Evolutionary conservation across 2,113 vertebrate genomes (phyloP).

Genomic region (Tragelaphus imberbis): DNA sequence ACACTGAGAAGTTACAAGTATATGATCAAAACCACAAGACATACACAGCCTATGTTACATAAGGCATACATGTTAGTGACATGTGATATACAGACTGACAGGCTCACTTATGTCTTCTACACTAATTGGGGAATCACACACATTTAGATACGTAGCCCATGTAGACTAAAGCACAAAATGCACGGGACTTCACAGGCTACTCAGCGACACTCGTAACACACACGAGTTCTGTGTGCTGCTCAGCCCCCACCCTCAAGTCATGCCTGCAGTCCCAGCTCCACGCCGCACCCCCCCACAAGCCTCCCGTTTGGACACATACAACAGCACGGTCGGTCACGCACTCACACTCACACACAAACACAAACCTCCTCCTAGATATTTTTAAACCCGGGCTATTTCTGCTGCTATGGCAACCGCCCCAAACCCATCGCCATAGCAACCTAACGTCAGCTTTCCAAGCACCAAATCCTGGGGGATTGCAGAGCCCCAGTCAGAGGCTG

Average conservation of each 20-base stretch:
- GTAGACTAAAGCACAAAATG: background rate
- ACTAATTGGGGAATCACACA: background rate
- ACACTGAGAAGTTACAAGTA: background rate
- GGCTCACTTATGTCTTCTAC: background rate
- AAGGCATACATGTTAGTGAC: background rate
- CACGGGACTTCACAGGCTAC: background rate
- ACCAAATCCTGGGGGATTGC: conserved; percentile 69
- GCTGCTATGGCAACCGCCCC: conserved; percentile 74
- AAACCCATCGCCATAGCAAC: conserved; percentile 76
- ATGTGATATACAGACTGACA: background rate
- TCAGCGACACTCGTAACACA: background rate
- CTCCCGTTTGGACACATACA: conserved; percentile 56
- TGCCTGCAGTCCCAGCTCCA: background rate
- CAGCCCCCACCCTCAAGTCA: background rate
- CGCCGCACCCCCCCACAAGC: background rate
- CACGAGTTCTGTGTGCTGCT: background rate
- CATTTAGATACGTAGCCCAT: background rate
- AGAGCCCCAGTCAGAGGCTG: conserved; percentile 60
- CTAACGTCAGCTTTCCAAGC: conserved; percentile 73
- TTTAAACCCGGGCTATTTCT: conserved; percentile 75
- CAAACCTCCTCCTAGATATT: conserved; percentile 75
- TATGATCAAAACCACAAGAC: background rate
- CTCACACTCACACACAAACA: conserved; percentile 75
- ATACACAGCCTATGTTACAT: background rate
- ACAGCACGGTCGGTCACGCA: conserved; percentile 66